phyloP scores from a whole-genome alignment of 2,113 vertebrate genomes.

The Ictalurus furcatus region DNA sequence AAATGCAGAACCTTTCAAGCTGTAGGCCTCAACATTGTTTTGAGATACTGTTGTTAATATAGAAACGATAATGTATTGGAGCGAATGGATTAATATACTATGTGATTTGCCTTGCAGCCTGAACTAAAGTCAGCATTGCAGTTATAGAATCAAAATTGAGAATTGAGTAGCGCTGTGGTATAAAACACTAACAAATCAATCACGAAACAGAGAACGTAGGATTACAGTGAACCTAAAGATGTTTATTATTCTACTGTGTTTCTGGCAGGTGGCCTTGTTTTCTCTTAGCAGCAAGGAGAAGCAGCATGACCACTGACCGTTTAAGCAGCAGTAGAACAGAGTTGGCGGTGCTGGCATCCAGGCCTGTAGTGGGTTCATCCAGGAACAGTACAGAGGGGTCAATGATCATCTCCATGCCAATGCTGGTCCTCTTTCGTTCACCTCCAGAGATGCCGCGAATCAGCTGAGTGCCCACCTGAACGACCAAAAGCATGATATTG shows the following conservation, averaged over 20 bases:
- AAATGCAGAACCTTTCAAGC: neutral
- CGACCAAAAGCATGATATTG: neutral
- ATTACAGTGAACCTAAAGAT: neutral
- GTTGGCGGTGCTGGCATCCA: constrained; percentile 93
- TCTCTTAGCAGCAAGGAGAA: neutral
- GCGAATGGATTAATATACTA: no score
- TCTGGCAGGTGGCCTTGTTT: neutral
- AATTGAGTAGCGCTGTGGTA: neutral
- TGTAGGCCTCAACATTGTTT: neutral
- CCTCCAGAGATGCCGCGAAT: constrained; percentile 89
- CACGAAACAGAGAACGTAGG: neutral
- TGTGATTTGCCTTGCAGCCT: no score
- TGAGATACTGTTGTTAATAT: no score
- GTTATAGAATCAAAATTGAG: neutral
- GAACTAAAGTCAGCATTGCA: no score
- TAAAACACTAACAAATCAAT: neutral
- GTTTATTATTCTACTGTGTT: neutral
- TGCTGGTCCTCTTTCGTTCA: constrained; percentile 91
- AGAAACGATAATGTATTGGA: no score
- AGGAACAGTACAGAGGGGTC: constrained; percentile 89
- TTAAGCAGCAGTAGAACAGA: constrained; percentile 88
- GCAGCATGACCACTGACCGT: constrained; percentile 67
- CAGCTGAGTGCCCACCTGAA: constrained; percentile 88
- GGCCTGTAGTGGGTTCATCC: constrained; percentile 92
- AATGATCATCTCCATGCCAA: constrained; percentile 93